phyloP scores from a whole-genome alignment of 2,113 vertebrate genomes.

The Spermophilus dauricus region DNA sequence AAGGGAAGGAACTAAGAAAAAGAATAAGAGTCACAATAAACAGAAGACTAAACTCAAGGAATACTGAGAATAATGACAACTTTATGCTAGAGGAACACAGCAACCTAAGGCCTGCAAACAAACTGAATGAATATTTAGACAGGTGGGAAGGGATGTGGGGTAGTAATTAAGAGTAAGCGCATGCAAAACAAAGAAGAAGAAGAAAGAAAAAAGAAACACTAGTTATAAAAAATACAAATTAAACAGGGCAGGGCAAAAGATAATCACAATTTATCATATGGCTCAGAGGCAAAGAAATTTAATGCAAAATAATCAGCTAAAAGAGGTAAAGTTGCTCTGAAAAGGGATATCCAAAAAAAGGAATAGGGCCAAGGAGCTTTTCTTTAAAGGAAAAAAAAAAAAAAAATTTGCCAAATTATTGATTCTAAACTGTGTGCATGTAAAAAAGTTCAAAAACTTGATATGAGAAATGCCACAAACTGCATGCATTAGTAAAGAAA shows the following conservation, averaged over 20 bases:
- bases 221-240: not conserved
- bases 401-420: not conserved
- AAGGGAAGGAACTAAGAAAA: not conserved
- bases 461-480: not conserved
- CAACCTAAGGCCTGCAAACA: not conserved
- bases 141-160: not conserved
- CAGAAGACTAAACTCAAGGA: not conserved
- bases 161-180: not conserved
- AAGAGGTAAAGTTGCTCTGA: not conserved
- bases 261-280: not conserved
- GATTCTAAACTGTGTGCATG: not conserved
- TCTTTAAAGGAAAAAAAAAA: not conserved
- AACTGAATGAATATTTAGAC: not conserved
- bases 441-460: conserved; percentile 14
- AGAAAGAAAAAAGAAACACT: not conserved
- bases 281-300: not conserved
- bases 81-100: not conserved
- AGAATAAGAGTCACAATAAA: not conserved
- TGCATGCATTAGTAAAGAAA: not conserved
- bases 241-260: not conserved
- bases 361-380: not conserved
- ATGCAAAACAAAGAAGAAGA: not conserved
- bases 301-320: not conserved
- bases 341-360: not conserved
- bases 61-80: not conserved